Conservation (phyloP, 1,140 invertebrate species). For the Euglossa dilemma region DNA sequence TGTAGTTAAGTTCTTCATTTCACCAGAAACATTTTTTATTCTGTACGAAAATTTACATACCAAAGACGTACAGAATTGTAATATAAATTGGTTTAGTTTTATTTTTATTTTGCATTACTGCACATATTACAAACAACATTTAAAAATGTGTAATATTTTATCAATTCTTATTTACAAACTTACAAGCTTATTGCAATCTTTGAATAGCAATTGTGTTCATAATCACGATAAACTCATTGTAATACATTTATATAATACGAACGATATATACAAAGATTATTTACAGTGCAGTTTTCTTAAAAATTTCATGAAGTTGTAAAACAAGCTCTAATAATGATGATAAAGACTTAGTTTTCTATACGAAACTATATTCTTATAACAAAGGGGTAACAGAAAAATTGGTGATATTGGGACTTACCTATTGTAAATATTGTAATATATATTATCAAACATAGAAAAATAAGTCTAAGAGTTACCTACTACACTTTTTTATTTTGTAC, state of each 20-base stretch:
- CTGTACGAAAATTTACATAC: constrained; percentile 63
- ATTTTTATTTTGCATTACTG: constrained; percentile 48
- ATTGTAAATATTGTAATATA: constrained; percentile 82
- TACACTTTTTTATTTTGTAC: constrained; percentile 74
- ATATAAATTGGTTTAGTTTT: constrained; percentile 61
- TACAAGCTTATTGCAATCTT: constrained; percentile 57
- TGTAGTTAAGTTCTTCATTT: constrained; percentile 53
- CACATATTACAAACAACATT: constrained; percentile 49
- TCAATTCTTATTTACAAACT: constrained; percentile 54
- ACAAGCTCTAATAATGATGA: constrained; percentile 75
- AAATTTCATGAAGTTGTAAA: constrained; percentile 72
- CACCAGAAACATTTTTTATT: constrained; percentile 49
- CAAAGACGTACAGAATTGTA: constrained; percentile 65
- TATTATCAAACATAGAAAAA: constrained; percentile 75
- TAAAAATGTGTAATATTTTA: constrained; percentile 56
- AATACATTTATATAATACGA: constrained; percentile 64
- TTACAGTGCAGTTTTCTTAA: constrained; percentile 73
- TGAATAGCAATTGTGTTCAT: constrained; percentile 73
- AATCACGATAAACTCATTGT: constrained; percentile 58
- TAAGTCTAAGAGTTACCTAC: constrained; percentile 77
- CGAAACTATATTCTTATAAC: constrained; percentile 82
- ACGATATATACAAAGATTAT: constrained; percentile 61
- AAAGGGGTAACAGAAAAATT: constrained; percentile 66
- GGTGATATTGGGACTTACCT: constrained; percentile 78
- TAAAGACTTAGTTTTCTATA: constrained; percentile 82